Evolutionary conservation across 2,113 vertebrate genomes (phyloP).

Genomic region (Oncorhynchus clarkii): DNA sequence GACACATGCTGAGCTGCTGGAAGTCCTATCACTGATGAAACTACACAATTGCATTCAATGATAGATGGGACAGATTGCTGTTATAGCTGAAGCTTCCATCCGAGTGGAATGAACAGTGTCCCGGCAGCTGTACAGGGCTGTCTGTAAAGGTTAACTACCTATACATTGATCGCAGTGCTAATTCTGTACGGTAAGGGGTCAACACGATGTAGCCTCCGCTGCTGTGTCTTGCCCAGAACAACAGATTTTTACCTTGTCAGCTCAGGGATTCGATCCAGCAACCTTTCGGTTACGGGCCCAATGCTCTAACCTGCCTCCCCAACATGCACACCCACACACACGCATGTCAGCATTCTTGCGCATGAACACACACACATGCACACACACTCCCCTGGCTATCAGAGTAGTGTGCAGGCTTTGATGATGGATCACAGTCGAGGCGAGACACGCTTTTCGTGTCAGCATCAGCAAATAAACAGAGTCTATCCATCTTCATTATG

Average conservation of each 20-base stretch:
- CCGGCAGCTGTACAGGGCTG: neutral
- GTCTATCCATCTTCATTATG: slow-evolving; percentile 44
- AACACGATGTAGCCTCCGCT: neutral
- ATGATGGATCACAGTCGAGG: slow-evolving; percentile 35
- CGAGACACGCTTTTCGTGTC: slow-evolving; percentile 27
- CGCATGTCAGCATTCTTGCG: neutral
- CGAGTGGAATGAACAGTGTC: neutral
- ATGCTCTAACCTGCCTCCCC: too few relatives aligned
- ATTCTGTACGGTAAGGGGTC: neutral
- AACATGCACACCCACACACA: neutral
- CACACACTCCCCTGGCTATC: neutral
- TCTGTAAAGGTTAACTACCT: neutral
- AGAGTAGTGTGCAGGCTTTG: slow-evolving; percentile 21
- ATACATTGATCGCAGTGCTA: neutral
- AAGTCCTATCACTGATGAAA: neutral
- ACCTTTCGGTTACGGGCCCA: too few relatives aligned
- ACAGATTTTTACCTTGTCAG: too few relatives aligned
- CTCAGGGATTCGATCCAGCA: too few relatives aligned
- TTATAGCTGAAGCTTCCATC: neutral
- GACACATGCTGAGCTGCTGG: neutral
- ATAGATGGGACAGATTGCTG: slow-evolving; percentile 6
- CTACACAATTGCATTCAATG: neutral
- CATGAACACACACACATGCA: neutral
- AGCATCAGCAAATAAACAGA: slow-evolving; percentile 44
- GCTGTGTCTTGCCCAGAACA: neutral